Evolutionary conservation across 53 echinoderm and acorn worm genomes (phyloP).

Genomic region (Luidia sarsii): DNA sequence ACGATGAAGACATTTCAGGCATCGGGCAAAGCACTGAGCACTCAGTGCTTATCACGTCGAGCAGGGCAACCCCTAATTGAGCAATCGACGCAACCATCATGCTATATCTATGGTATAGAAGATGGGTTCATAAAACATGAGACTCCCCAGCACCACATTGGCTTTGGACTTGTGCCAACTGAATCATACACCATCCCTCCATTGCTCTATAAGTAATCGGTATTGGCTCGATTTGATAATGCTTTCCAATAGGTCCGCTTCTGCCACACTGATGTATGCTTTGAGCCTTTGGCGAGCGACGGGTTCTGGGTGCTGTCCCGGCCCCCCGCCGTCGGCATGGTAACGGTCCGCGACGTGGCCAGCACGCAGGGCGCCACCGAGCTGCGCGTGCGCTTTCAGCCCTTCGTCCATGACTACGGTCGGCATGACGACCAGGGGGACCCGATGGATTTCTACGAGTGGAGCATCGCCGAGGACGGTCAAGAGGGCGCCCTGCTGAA

Average conservation of each 20-base stretch:
- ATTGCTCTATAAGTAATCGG: too few species aligned
- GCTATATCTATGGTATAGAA: too few species aligned
- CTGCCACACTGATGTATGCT: conserved; percentile 38
- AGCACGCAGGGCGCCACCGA: neutral
- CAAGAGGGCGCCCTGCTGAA: neutral
- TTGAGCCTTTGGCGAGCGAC: conserved; percentile 20
- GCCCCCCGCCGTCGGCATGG: neutral
- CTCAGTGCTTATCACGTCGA: too few species aligned
- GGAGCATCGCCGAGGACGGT: conserved; percentile 29
- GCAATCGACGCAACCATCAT: too few species aligned
- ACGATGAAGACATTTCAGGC: too few species aligned
- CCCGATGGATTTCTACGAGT: conserved; percentile 48
- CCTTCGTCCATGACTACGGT: neutral
- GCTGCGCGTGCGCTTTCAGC: conserved; percentile 8
- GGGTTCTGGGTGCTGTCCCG: conserved; percentile 31
- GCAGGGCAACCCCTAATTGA: too few species aligned
- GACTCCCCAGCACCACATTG: too few species aligned
- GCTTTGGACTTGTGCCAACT: neutral
- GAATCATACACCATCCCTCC: too few species aligned
- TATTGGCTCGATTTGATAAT: neutral
- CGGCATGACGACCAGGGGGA: neutral
- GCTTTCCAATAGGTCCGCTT: conserved; percentile 5
- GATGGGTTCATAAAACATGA: too few species aligned
- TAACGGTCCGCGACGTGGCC: neutral
- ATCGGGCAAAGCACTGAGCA: too few species aligned